Evolutionary conservation across 2,888 invertebrate species (phyloP).

Genomic region (Bunonema sp.): DNA sequence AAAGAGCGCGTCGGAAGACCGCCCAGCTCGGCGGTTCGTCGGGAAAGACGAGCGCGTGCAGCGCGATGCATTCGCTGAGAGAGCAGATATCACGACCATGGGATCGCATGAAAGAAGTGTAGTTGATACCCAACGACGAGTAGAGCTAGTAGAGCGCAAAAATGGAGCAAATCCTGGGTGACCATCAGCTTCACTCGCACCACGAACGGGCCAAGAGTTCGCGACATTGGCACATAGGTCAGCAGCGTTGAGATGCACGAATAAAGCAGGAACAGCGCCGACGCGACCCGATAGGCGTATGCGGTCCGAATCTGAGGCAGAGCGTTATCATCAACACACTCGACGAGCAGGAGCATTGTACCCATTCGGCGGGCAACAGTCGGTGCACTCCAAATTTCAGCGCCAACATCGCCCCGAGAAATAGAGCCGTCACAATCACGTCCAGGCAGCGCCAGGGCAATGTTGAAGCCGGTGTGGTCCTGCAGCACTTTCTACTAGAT

Average conservation of each 20-base stretch:
- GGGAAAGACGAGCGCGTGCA: conserved; percentile 47
- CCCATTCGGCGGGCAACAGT: too few relatives aligned
- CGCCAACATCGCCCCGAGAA: too few relatives aligned
- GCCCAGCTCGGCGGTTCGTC: too few relatives aligned
- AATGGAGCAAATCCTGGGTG: conserved; percentile 17
- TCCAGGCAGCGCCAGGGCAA: too few relatives aligned
- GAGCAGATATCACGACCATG: background rate
- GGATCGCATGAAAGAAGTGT: background rate
- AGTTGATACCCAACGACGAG: conserved; percentile 12
- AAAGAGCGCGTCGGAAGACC: too few relatives aligned
- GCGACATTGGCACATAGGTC: conserved; percentile 44
- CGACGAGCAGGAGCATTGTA: too few relatives aligned
- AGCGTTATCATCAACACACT: too few relatives aligned
- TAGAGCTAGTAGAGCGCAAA: conserved; percentile 11
- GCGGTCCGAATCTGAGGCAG: too few relatives aligned
- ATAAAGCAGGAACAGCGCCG: conserved; percentile 42
- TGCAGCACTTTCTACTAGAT: too few relatives aligned
- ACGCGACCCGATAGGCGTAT: conserved; percentile 7
- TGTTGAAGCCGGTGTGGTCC: too few relatives aligned
- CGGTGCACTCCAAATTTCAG: too few relatives aligned
- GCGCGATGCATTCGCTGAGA: conserved; percentile 12
- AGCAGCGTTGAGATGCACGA: conserved; percentile 48
- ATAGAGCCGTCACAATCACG: too few relatives aligned
- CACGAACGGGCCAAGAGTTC: conserved; percentile 46
- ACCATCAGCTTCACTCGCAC: conserved; percentile 46